Percentiles rank a stretch among this genome's conserved stretches.
Evolutionary conservation across 2,797 vertebrate species (phyloP).

Genomic region (Chiloscyllium punctatum): DNA sequence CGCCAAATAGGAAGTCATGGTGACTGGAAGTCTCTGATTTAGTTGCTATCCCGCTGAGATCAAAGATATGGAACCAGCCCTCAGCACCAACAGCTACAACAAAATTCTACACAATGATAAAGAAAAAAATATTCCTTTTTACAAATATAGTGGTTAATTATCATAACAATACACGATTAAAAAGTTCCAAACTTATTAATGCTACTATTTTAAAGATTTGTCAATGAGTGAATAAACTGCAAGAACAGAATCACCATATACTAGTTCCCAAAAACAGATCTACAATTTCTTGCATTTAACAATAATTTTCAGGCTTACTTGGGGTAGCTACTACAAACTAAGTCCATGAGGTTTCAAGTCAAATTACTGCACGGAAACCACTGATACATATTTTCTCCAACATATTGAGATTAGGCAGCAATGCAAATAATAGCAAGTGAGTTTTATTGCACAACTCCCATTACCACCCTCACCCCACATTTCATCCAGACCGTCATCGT

Average conservation of each 20-base stretch:
- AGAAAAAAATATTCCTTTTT: background rate
- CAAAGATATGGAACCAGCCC: constrained; percentile 95
- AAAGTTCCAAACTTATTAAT: background rate
- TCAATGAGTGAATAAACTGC: background rate
- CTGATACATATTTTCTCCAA: background rate
- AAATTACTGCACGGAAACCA: background rate
- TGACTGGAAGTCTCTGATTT: constrained; percentile 73
- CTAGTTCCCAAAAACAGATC: background rate
- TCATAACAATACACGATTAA: background rate
- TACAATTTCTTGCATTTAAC: background rate
- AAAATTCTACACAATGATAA: constrained; percentile 67
- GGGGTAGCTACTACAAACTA: background rate
- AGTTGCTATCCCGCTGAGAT: constrained; percentile 63
- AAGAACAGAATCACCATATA: background rate
- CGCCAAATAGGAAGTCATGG: constrained; percentile 62
- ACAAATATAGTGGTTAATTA: background rate
- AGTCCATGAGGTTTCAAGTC: background rate
- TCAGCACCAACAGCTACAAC: constrained; percentile 89
- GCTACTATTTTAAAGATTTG: background rate
- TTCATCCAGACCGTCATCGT: background rate
- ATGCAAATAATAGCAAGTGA: background rate
- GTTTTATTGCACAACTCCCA: background rate
- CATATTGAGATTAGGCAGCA: background rate
- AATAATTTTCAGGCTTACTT: background rate
- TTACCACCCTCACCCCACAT: background rate